These are phyloP conservation scores for Ecdyonurus torrentis DNA, from an alignment of 2,888 invertebrate genomes.

Conservation along the genomic window DNA sequence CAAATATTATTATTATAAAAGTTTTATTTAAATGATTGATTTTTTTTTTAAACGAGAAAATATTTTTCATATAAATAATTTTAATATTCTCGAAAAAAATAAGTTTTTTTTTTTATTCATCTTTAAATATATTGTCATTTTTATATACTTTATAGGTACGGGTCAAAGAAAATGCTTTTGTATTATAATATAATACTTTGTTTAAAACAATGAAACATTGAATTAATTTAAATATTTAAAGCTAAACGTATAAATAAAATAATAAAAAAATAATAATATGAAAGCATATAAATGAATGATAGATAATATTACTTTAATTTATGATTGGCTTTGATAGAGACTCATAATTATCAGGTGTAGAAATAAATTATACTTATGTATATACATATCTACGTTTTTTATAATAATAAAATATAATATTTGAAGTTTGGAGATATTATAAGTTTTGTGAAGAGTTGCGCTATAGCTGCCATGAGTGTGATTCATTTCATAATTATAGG, in stretches of 20 bases:
- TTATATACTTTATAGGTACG: no score
- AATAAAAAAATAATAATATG: background rate
- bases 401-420: background rate
- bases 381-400: background rate
- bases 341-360: background rate
- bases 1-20: no score
- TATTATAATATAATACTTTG: no score
- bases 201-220: no score
- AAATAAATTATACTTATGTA: background rate
- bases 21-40: no score
- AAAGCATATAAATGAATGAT: background rate
- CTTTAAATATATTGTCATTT: no score
- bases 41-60: no score
- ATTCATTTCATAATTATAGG: conserved; percentile 3
- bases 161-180: no score
- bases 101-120: no score
- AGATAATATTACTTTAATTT: background rate
- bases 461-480: background rate
- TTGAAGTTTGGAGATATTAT: background rate
- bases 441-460: background rate
- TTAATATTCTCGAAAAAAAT: no score
- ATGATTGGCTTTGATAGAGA: background rate
- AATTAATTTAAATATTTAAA: no score
- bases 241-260: background rate
- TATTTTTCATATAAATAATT: no score